A percentile compares a stretch with the other conserved stretches of the same genome.
phyloP scores from a whole-genome alignment of 2,113 vertebrate genomes.

The Odobenus rosmarus region DNA sequence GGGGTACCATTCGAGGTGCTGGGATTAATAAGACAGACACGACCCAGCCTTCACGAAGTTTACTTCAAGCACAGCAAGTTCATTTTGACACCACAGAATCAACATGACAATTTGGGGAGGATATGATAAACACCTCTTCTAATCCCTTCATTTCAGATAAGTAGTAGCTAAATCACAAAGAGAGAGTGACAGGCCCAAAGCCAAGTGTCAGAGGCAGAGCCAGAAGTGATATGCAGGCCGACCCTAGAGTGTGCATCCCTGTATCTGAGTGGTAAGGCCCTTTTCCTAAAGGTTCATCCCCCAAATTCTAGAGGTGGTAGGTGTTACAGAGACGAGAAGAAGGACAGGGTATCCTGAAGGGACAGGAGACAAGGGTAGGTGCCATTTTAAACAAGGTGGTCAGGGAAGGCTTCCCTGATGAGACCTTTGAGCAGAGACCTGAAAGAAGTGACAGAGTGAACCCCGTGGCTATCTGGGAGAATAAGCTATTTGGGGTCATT shows the following conservation, averaged over 20 bases:
- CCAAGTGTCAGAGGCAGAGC: neutral
- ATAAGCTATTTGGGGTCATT: neutral
- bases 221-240: neutral
- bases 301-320: neutral
- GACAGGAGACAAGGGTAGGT: no score
- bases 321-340: neutral
- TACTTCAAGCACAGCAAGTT: neutral
- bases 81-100: neutral
- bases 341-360: neutral
- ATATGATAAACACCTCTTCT: neutral
- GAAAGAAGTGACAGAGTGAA: neutral
- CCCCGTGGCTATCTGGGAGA: neutral
- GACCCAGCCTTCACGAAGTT: neutral
- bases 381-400: neutral
- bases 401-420: neutral
- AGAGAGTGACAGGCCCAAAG: neutral
- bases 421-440: neutral
- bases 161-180: neutral
- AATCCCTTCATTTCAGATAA: neutral
- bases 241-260: neutral
- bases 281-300: neutral
- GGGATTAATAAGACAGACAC: neutral
- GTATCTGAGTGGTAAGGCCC: neutral
- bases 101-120: neutral
- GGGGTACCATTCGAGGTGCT: neutral